phyloP scores from a whole-genome alignment of 2,113 vertebrate species.

The Peromyscus californicus region DNA sequence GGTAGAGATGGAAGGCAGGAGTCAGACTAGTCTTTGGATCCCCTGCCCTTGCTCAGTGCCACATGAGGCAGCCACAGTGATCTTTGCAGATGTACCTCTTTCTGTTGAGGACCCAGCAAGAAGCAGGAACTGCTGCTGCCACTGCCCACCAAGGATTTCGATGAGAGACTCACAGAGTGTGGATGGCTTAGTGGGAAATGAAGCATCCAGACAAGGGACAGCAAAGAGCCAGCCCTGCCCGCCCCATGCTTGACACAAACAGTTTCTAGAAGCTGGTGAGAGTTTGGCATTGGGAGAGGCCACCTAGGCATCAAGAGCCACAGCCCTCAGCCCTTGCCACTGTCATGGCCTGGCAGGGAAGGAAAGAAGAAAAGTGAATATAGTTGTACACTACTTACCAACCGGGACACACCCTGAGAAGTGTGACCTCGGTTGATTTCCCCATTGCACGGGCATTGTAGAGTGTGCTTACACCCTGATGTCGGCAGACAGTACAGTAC shows the following conservation, averaged over 20 bases:
- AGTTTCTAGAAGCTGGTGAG: conserved; percentile 12
- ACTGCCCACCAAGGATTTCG: not conserved
- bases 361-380: not conserved
- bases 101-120: not conserved
- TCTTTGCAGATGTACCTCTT: not conserved
- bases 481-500: too few relatives aligned
- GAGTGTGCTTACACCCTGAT: not conserved
- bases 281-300: not conserved
- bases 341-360: not conserved
- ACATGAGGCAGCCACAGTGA: not conserved
- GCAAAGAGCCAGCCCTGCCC: not conserved
- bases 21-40: too few relatives aligned
- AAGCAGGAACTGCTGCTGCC: not conserved
- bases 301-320: not conserved
- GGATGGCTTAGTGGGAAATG: not conserved
- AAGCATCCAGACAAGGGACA: not conserved
- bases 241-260: not conserved
- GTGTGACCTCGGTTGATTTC: too few relatives aligned
- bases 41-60: not conserved
- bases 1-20: not conserved
- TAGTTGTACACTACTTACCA: not conserved
- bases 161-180: not conserved
- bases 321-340: not conserved
- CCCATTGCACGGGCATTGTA: not conserved
- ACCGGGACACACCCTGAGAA: too few relatives aligned